phyloP scores from a whole-genome alignment of 30 jellyfish, hydroid and myxozoan genomes.

The Sanderia malayensis region DNA sequence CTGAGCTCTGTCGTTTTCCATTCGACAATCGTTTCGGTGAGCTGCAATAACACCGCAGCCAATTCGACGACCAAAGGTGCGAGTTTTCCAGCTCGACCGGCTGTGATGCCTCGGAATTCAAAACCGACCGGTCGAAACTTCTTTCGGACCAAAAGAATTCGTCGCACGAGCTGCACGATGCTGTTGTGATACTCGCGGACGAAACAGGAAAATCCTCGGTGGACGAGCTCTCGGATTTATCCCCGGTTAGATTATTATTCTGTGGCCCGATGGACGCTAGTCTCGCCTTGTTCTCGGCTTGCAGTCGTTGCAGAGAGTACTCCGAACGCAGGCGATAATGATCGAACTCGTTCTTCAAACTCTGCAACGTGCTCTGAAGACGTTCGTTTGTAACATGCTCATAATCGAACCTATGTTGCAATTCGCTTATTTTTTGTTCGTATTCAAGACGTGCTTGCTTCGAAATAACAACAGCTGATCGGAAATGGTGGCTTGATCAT shows the following conservation, averaged over 20 bases:
- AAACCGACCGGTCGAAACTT: constrained; percentile 47
- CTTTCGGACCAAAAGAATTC: constrained; percentile 66
- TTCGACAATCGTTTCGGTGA: constrained; percentile 49
- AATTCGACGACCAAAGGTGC: constrained; percentile 88
- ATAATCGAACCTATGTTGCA: constrained; percentile 84
- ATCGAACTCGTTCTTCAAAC: constrained; percentile 74
- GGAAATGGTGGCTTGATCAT: constrained; percentile 62
- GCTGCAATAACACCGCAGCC: constrained; percentile 90
- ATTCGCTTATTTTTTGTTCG: constrained; percentile 78
- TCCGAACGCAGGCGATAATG: constrained; percentile 82
- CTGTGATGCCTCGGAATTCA: constrained; percentile 34
- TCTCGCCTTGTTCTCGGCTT: constrained; percentile 64
- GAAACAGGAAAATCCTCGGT: constrained; percentile 69
- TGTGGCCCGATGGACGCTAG: constrained; percentile 58
- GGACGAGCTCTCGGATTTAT: constrained; percentile 49
- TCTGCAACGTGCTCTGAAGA: constrained; percentile 63
- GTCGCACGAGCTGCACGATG: constrained; percentile 69
- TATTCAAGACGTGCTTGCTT: constrained; percentile 89
- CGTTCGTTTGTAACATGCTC: constrained; percentile 81
- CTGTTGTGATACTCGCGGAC: constrained; percentile 74
- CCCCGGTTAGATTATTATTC: constrained; percentile 18
- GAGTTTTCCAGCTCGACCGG: constrained; percentile 55
- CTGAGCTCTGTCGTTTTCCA: constrained; percentile 20
- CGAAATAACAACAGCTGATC: constrained; percentile 90
- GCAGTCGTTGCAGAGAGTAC: constrained; percentile 78